Conservation (phyloP, 2,113 vertebrate species). For the Sinocyclocheilus rhinocerous region DNA sequence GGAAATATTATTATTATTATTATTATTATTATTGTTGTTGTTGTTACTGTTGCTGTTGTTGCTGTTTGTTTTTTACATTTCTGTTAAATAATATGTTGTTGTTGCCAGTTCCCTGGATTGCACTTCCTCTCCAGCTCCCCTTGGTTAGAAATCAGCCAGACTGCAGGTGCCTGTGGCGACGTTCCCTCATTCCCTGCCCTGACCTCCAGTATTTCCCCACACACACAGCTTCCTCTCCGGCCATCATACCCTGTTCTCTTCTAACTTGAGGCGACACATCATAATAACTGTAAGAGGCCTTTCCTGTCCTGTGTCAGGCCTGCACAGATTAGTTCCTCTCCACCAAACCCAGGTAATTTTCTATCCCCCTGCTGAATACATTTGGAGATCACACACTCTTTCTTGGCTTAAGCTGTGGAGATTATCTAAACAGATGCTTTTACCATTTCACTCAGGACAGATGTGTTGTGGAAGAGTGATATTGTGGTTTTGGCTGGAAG, state of each 20-base stretch:
- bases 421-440: slow-evolving; percentile 39
- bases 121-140: slow-evolving; percentile 35
- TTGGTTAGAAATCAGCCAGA: not conserved
- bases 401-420: slow-evolving; percentile 72
- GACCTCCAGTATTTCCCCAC: slow-evolving; percentile 68
- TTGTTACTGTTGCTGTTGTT: not conserved
- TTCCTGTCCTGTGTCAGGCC: slow-evolving; percentile 82
- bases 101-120: slow-evolving; percentile 19
- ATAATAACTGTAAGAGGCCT: slow-evolving; percentile 84
- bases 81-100: not conserved
- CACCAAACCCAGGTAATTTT: slow-evolving; percentile 81
- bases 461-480: not conserved
- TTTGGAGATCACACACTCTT: slow-evolving; percentile 74
- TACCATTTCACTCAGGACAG: not conserved
- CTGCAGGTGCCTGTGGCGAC: slow-evolving; percentile 23
- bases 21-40: too few relatives aligned
- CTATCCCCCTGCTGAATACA: slow-evolving; percentile 74
- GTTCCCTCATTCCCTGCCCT: slow-evolving; percentile 44
- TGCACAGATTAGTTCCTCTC: slow-evolving; percentile 83
- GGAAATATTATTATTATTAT: too few relatives aligned
- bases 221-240: slow-evolving; percentile 59
- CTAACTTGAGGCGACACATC: slow-evolving; percentile 82
- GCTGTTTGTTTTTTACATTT: not conserved
- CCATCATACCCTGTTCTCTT: slow-evolving; percentile 75
- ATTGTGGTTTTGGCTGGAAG: not conserved